These are phyloP conservation scores for Matsumurasca onukii DNA, from an alignment of 1,140 invertebrate species.

Conservation along the genomic window DNA sequence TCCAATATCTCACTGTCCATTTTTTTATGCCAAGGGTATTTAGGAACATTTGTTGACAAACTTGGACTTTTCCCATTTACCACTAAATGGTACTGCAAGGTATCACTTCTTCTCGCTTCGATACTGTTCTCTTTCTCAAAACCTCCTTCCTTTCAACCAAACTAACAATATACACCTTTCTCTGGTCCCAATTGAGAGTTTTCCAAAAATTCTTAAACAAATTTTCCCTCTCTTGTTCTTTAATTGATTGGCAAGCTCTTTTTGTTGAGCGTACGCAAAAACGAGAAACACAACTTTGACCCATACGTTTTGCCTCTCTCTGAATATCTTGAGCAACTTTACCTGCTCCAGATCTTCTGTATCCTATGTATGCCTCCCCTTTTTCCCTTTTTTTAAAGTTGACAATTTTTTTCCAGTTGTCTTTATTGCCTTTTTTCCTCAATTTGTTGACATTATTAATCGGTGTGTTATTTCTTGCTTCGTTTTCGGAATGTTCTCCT, in stretches of 20 bases:
- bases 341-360: constrained; percentile 18
- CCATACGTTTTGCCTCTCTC: constrained; percentile 15
- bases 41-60: constrained; percentile 25
- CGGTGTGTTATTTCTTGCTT: neutral
- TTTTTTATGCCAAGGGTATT: constrained; percentile 30
- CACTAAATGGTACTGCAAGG: constrained; percentile 18
- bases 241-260: constrained; percentile 12
- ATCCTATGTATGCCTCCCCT: constrained; percentile 18
- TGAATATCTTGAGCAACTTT: constrained; percentile 19
- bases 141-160: constrained; percentile 21
- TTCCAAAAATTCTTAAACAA: too few relatives aligned
- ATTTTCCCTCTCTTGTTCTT: constrained; percentile 12
- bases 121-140: constrained; percentile 16
- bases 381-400: constrained; percentile 12
- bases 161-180: constrained; percentile 27
- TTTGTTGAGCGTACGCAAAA: constrained; percentile 3
- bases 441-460: neutral
- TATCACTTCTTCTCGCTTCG: constrained; percentile 26
- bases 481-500: neutral
- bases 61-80: constrained; percentile 15
- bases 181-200: constrained; percentile 19
- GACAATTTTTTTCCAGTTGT: constrained; percentile 25
- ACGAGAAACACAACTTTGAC: neutral
- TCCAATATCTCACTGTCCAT: constrained; percentile 22
- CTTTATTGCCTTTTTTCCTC: constrained; percentile 18